Evolutionary conservation across 1,140 invertebrate genomes (phyloP).

Genomic region (Trachelipus rathkii): DNA sequence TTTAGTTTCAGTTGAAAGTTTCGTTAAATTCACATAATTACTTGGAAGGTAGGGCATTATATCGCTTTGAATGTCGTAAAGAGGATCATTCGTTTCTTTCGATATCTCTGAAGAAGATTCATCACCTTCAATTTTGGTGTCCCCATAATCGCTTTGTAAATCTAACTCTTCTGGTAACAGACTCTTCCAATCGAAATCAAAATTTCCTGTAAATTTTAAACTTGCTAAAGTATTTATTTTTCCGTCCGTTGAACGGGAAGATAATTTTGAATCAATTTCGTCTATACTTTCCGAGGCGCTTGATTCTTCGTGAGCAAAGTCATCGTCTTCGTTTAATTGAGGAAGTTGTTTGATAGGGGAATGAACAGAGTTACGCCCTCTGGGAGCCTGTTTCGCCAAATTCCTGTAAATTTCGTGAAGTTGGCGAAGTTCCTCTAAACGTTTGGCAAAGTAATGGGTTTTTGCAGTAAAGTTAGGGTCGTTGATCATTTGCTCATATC

Average conservation of each 20-base stretch:
- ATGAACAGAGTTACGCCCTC: slow-evolving; percentile 33
- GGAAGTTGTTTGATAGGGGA: slow-evolving; percentile 27
- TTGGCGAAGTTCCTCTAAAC: slow-evolving; percentile 40
- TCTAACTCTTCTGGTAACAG: slow-evolving; percentile 43
- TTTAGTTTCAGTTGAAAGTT: slow-evolving; percentile 40
- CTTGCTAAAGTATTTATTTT: slow-evolving; percentile 27
- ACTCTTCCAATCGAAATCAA: slow-evolving; percentile 43
- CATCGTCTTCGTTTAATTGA: slow-evolving; percentile 27
- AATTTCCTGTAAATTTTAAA: slow-evolving; percentile 33
- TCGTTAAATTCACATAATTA: slow-evolving; percentile 45
- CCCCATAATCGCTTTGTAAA: slow-evolving; percentile 32
- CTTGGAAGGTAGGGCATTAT: slow-evolving; percentile 46
- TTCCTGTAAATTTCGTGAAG: slow-evolving; percentile 43
- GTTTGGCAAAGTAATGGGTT: slow-evolving; percentile 43
- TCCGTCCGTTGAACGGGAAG: neutral
- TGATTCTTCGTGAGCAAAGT: neutral
- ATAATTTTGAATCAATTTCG: slow-evolving; percentile 10
- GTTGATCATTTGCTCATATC: slow-evolving; percentile 44
- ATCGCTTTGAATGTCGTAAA: slow-evolving; percentile 46
- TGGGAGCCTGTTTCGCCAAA: slow-evolving; percentile 42
- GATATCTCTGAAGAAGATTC: slow-evolving; percentile 53
- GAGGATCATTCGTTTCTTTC: slow-evolving; percentile 39
- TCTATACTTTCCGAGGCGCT: slow-evolving; percentile 31
- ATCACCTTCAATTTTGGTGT: slow-evolving; percentile 64
- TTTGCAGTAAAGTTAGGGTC: slow-evolving; percentile 44